Evolutionary conservation across 2,797 vertebrate species (phyloP).

Genomic region (Poeciliopsis turneri): DNA sequence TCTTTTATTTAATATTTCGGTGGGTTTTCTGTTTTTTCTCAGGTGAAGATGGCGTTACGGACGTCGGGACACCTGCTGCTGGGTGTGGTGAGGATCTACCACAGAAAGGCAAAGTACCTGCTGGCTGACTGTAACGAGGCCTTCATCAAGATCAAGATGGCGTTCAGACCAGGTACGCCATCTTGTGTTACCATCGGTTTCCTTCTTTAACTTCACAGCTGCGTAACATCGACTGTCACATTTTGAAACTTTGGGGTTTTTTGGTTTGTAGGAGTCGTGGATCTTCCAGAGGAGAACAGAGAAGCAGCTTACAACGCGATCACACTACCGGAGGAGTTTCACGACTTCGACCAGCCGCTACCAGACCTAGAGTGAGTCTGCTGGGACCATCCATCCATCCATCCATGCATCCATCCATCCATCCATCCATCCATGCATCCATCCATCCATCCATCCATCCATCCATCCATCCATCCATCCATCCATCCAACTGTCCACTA

Average conservation of each 20-base stretch:
- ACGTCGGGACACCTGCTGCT: conserved; percentile 97
- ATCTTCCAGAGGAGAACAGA: conserved; percentile 98
- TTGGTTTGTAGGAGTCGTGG: conserved; percentile 90
- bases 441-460: too few species aligned
- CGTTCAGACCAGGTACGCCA: conserved; percentile 90
- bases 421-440: too few species aligned
- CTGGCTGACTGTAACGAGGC: conserved; percentile 99
- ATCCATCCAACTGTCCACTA: too few species aligned
- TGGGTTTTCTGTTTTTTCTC: neutral
- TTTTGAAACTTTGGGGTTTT: neutral
- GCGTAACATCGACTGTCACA: neutral
- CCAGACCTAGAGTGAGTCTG: conserved; percentile 94
- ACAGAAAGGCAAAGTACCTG: conserved; percentile 99
- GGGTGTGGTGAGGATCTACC: conserved; percentile 99
- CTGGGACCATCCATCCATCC: neutral
- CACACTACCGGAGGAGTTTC: conserved; percentile 98
- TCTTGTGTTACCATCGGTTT: neutral
- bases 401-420: neutral
- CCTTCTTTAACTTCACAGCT: neutral
- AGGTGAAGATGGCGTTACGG: conserved; percentile 99
- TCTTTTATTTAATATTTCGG: neutral
- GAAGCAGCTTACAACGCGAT: conserved; percentile 99
- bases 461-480: too few species aligned
- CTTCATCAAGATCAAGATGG: conserved; percentile 99
- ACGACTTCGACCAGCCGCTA: conserved; percentile 98